Evolutionary conservation across 1,140 invertebrate genomes (phyloP).

Genomic region (Adelges cooleyi): DNA sequence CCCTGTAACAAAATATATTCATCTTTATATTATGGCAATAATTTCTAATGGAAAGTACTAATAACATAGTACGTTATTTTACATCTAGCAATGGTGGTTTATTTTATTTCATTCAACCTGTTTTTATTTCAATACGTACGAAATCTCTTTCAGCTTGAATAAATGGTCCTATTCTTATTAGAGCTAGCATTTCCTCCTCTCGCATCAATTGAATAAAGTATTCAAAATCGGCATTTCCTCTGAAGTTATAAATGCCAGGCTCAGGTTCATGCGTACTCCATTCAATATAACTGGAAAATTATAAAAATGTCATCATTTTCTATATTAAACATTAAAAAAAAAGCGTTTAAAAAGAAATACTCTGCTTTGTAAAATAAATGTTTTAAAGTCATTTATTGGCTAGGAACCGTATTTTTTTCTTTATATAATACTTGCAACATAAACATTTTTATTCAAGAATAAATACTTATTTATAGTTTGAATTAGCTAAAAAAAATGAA

Average conservation of each 20-base stretch:
- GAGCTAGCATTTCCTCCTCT: conserved; percentile 66
- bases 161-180: conserved; percentile 82
- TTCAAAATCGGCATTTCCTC: conserved; percentile 61
- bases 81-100: not conserved
- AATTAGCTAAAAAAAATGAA: too few species aligned
- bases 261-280: conserved; percentile 85
- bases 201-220: conserved; percentile 66
- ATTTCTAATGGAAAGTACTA: not conserved
- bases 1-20: not conserved
- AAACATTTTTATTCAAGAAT: too few species aligned
- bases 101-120: not conserved
- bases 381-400: not conserved
- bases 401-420: too few species aligned
- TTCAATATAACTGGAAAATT: conserved; percentile 65
- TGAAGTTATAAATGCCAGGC: conserved; percentile 55
- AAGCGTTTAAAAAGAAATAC: too few species aligned
- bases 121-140: conserved; percentile 38
- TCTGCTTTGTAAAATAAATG: not conserved
- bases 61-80: not conserved
- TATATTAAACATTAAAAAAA: too few species aligned
- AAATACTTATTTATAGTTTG: too few species aligned
- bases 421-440: too few species aligned
- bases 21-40: not conserved
- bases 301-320: too few species aligned
- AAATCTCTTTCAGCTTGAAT: conserved; percentile 80